phyloP scores from a whole-genome alignment of 2,797 vertebrate species.

The Phaenicophaeus curvirostris region DNA sequence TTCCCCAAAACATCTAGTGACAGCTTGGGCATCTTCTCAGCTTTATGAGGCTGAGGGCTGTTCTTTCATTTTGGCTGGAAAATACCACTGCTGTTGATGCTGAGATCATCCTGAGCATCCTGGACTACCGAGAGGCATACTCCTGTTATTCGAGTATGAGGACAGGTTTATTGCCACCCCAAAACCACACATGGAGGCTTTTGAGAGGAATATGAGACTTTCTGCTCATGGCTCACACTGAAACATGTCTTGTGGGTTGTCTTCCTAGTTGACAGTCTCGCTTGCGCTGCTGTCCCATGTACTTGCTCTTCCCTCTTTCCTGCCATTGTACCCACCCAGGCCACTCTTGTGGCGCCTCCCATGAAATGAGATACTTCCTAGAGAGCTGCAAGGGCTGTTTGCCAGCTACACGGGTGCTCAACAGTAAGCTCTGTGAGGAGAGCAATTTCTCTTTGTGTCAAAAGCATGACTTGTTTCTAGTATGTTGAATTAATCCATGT shows the following conservation, averaged over 20 bases:
- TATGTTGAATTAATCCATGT: not conserved
- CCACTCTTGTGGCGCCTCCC: no score
- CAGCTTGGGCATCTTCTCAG: not conserved
- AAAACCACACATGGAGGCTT: not conserved
- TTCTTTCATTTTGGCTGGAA: not conserved
- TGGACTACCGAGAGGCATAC: not conserved
- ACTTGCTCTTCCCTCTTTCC: not conserved
- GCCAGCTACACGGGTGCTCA: not conserved
- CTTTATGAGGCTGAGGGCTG: not conserved
- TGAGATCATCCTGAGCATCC: not conserved
- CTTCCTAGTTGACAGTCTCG: not conserved
- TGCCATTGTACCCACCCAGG: no score
- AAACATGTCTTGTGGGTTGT: not conserved
- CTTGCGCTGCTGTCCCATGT: rapidly evolving
- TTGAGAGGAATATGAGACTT: not conserved
- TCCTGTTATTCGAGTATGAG: not conserved
- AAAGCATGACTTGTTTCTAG: not conserved
- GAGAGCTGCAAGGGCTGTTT: not conserved
- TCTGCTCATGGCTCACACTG: not conserved
- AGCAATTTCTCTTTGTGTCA: not conserved
- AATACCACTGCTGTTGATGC: not conserved
- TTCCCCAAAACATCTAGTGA: not conserved
- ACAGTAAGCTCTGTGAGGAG: not conserved
- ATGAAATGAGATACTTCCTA: not conserved
- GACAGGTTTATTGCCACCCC: not conserved